These are phyloP conservation scores for Elmis aenea DNA, from an alignment of 2,888 invertebrate species.

Conservation along the genomic window DNA sequence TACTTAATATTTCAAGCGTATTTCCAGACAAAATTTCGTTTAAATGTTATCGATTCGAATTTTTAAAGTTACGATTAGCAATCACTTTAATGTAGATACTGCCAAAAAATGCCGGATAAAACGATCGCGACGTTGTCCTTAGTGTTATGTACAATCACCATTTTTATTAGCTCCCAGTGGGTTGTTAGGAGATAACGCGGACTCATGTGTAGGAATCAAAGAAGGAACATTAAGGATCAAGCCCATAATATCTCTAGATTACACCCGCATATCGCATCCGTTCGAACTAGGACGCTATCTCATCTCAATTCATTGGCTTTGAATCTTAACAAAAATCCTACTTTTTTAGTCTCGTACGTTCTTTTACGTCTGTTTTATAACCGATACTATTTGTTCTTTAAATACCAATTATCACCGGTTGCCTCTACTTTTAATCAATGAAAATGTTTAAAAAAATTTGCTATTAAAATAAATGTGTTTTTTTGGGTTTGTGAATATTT, in stretches of 20 bases:
- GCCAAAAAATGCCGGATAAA: too few species aligned
- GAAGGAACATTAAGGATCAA: conserved; percentile 32
- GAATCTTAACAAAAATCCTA: conserved; percentile 31
- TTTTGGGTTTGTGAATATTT: too few species aligned
- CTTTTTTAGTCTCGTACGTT: conserved; percentile 9
- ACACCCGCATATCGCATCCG: conserved; percentile 30
- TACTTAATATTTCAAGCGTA: too few species aligned
- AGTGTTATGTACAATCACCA: conserved; percentile 16
- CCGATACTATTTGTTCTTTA: too few species aligned
- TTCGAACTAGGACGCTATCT: conserved; percentile 29
- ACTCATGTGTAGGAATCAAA: conserved; percentile 33
- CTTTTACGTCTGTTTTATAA: neutral
- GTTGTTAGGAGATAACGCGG: conserved; percentile 20
- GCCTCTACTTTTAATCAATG: too few species aligned
- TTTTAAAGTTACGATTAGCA: neutral
- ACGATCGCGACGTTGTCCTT: too few species aligned
- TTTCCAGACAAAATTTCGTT: too few species aligned
- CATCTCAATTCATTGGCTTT: conserved; percentile 37
- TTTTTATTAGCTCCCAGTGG: conserved; percentile 16
- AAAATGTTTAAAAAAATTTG: too few species aligned
- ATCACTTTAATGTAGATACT: too few species aligned
- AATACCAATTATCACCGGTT: too few species aligned
- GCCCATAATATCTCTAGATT: conserved; percentile 33
- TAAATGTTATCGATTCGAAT: conserved; percentile 7
- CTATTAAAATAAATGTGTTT: too few species aligned